A percentile compares a stretch with the other conserved stretches of the same genome.
These are phyloP conservation scores for Lamproptera curius DNA, from an alignment of 2,888 invertebrate genomes.

Conservation along the genomic window DNA sequence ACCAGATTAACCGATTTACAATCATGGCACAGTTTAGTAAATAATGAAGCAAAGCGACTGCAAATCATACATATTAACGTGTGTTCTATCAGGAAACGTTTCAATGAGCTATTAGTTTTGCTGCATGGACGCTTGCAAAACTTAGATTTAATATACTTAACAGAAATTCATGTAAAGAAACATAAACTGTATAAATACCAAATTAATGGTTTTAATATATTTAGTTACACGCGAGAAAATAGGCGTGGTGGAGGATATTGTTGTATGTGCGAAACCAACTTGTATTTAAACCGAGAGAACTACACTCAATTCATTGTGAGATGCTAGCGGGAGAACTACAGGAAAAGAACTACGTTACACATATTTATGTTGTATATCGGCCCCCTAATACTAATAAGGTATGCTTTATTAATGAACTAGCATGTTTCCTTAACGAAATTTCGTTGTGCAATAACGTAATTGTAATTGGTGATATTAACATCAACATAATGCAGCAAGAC, in stretches of 20 bases:
- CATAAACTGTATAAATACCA: not conserved
- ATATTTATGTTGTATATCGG: not conserved
- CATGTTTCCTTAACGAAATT: not conserved
- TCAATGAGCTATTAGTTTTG: not conserved
- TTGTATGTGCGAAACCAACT: too few relatives aligned
- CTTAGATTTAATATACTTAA: not conserved
- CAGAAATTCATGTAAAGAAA: not conserved
- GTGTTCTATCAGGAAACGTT: not conserved
- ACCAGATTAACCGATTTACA: not conserved
- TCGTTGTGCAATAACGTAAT: not conserved
- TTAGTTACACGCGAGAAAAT: too few relatives aligned
- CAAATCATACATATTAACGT: not conserved
- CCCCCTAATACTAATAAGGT: conserved; percentile 3
- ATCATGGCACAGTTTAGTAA: not conserved
- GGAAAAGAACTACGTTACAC: not conserved
- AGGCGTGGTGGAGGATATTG: too few relatives aligned
- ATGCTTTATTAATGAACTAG: not conserved
- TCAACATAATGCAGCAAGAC: not conserved
- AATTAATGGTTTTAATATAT: too few relatives aligned
- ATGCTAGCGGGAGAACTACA: too few relatives aligned
- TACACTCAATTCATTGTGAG: too few relatives aligned
- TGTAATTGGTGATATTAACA: not conserved
- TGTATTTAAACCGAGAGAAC: too few relatives aligned
- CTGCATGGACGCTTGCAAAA: not conserved
- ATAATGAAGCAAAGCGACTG: not conserved